A percentile compares a stretch with the other conserved stretches of the same genome.
phyloP scores from a whole-genome alignment of 2,888 invertebrate species.

The Euzophera pinguis region DNA sequence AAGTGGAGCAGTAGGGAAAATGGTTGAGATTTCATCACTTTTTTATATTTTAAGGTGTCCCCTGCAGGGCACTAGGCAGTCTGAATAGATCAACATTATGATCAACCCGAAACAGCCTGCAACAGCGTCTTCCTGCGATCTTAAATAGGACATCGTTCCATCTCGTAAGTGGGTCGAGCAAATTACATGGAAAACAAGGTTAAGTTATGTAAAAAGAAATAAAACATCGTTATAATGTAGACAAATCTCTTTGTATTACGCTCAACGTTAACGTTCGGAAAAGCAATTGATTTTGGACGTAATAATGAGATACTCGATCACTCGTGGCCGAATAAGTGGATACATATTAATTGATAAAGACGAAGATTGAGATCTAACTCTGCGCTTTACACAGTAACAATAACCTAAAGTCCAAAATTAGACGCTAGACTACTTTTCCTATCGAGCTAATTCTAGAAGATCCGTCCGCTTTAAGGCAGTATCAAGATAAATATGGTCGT shows the following conservation, averaged over 20 bases:
- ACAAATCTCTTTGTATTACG: constrained; percentile 25
- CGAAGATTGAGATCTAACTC: constrained; percentile 1
- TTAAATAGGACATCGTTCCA: too few species aligned
- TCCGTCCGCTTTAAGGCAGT: neutral
- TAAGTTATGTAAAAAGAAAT: too few species aligned
- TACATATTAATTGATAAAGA: neutral
- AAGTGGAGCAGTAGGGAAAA: too few species aligned
- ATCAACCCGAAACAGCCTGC: too few species aligned
- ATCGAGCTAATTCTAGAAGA: constrained; percentile 1
- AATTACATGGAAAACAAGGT: too few species aligned
- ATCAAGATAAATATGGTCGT: neutral
- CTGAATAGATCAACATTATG: too few species aligned
- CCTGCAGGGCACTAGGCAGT: too few species aligned
- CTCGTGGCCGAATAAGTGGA: constrained; percentile 3
- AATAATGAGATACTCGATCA: constrained; percentile 14
- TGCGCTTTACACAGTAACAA: constrained; percentile 6
- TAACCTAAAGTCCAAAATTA: constrained; percentile 10
- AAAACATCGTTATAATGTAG: constrained; percentile 28
- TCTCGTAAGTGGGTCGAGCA: too few species aligned
- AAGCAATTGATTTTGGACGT: constrained; percentile 20
- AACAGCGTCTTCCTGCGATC: too few species aligned
- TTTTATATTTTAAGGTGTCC: too few species aligned
- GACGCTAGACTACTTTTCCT: constrained; percentile 12
- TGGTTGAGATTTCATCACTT: too few species aligned
- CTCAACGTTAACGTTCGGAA: constrained; percentile 20